Base-by-base conservation (phyloP, 2,797 vertebrate species). In the Chelmon rostratus region DNA sequence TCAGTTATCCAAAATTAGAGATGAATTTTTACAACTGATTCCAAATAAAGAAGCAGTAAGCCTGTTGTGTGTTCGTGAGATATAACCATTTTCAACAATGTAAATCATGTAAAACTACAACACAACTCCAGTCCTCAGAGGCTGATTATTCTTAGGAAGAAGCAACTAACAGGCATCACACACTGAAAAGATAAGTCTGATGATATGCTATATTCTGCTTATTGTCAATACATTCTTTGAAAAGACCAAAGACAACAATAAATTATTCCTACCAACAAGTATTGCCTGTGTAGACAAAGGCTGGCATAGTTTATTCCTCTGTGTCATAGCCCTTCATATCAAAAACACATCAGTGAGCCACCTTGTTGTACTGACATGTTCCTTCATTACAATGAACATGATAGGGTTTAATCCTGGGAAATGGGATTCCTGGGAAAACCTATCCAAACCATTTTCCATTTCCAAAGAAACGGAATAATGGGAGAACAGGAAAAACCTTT, bases 101-200 rank as follows among this genome's bases (percentile, higher is more conserved):
- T 47, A 70, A 73, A 76, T 83, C 70, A 61, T 19, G 21, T 19
- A 76, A 68, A 38, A 69, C 38, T 44, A 37, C 47, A 76, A 78
- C 15, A 71, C 47, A 25, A 42, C 44, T 49, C 3, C 6, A 42
- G 40, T 50, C 13, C 12, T 59, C 53, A 40, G 53, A 72, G 11
- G 46, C 42, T 62, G 28, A 78, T 74, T 31, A 46, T 18, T 37
- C 23, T 40, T 35, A 62, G 0, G 6, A 73, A 42, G 38, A 49
- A 15, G 10, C 7, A 28, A 35, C 15, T 23, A 35, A 57, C 6
- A 50, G 19, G 37, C 15, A 21, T 64, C 42, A 57, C 12, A 66
- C 8, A 2, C 15, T 33, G 38, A 68, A 63, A 54, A 10, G 19
- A 25, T 9, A 57, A 56, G 6, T 42, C 25, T 8, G n/a, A 56